These are phyloP conservation scores for Agrilus planipennis DNA, from an alignment of 1,140 invertebrate species.

Conservation along the genomic window DNA sequence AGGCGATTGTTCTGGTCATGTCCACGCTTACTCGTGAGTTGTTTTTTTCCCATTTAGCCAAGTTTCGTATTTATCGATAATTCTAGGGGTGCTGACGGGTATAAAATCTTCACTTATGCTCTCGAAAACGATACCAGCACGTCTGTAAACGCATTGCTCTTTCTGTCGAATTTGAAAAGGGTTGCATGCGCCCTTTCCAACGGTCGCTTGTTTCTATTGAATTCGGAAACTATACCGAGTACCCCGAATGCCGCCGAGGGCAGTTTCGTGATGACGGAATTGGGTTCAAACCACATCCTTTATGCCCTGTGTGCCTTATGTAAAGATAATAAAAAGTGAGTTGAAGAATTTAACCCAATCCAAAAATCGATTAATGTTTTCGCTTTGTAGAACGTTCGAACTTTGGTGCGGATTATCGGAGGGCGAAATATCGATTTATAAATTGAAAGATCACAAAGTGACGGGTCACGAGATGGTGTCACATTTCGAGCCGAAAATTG, in stretches of 20 bases:
- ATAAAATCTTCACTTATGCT: conserved; percentile 43
- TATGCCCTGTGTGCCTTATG: conserved; percentile 44
- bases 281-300: conserved; percentile 51
- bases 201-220: conserved; percentile 63
- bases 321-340: conserved; percentile 34
- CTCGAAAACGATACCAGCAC: conserved; percentile 40
- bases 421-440: conserved; percentile 60
- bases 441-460: conserved; percentile 42
- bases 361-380: neutral
- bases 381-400: conserved; percentile 40
- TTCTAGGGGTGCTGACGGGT: conserved; percentile 39
- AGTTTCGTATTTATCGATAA: conserved; percentile 4
- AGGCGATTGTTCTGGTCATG: conserved; percentile 66
- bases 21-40: conserved; percentile 65
- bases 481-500: conserved; percentile 45
- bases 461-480: conserved; percentile 46
- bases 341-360: conserved; percentile 4
- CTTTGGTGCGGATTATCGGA: conserved; percentile 67
- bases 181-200: conserved; percentile 62
- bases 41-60: conserved; percentile 9
- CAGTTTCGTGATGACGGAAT: conserved; percentile 63
- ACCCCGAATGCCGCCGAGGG: conserved; percentile 52
- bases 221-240: conserved; percentile 45
- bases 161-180: conserved; percentile 49
- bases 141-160: conserved; percentile 51